phyloP scores from a whole-genome alignment of 2,888 invertebrate species.

The Microchrysa polita region DNA sequence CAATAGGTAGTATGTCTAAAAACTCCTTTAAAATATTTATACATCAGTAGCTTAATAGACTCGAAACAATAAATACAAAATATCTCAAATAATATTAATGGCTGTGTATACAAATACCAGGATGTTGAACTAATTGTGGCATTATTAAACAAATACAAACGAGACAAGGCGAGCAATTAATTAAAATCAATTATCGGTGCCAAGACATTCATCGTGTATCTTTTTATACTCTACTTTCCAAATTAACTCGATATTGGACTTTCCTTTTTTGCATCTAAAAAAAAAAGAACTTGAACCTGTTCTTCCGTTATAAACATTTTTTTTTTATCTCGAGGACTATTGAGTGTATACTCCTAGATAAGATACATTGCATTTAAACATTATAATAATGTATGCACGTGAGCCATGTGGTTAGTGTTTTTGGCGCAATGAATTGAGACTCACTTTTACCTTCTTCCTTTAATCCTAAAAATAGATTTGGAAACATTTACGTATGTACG shows the following conservation, averaged over 20 bases:
- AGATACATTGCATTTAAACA: background rate
- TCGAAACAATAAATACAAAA: conserved; percentile 32
- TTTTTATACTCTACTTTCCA: background rate
- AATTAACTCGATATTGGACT: too few relatives aligned
- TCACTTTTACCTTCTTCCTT: conserved; percentile 36
- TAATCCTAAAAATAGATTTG: conserved; percentile 31
- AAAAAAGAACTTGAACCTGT: conserved; percentile 31
- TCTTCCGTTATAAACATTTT: conserved; percentile 9
- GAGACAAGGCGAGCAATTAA: conserved; percentile 33
- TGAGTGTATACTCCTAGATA: conserved; percentile 5
- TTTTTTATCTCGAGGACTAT: background rate
- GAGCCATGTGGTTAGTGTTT: conserved; percentile 39
- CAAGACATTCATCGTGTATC: conserved; percentile 28
- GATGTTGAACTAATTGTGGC: conserved; percentile 40
- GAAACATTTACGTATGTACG: background rate
- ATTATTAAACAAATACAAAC: conserved; percentile 35
- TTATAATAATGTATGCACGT: background rate
- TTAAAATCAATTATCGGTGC: conserved; percentile 30
- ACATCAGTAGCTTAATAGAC: background rate
- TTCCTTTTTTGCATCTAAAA: conserved; percentile 24
- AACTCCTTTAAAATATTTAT: background rate
- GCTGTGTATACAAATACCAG: conserved; percentile 17
- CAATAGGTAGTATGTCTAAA: background rate
- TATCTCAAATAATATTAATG: conserved; percentile 25
- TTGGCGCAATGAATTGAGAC: conserved; percentile 29